These are phyloP conservation scores for Podarcis siculus DNA, from an alignment of 2,797 vertebrate species.

Conservation along the genomic window DNA sequence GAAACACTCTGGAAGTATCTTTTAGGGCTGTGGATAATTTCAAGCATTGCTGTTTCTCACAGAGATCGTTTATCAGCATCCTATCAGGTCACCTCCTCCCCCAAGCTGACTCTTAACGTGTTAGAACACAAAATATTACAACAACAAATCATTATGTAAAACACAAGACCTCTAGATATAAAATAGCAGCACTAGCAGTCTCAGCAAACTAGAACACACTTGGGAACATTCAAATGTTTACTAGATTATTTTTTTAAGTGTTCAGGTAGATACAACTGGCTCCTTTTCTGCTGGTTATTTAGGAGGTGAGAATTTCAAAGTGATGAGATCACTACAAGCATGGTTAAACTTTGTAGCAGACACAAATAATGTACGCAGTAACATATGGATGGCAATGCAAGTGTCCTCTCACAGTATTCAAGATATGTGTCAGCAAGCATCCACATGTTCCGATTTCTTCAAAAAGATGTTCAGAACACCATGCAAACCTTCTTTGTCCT, in stretches of 20 bases:
- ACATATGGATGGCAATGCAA: neutral
- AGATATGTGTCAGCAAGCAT: neutral
- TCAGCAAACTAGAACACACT: neutral
- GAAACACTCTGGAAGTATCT: neutral
- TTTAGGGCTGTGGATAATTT: neutral
- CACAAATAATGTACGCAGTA: neutral
- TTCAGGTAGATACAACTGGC: too few species aligned
- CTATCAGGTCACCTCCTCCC: conserved; percentile 46
- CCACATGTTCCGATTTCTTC: neutral
- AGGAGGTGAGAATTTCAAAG: neutral
- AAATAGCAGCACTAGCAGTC: neutral
- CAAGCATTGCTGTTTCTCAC: neutral
- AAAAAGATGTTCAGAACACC: neutral
- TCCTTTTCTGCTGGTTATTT: neutral
- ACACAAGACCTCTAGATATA: neutral
- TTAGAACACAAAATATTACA: neutral
- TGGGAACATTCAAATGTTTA: neutral
- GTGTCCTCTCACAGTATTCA: neutral
- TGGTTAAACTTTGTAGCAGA: neutral
- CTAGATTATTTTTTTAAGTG: neutral
- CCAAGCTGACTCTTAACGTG: neutral
- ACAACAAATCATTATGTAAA: neutral
- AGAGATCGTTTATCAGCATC: neutral
- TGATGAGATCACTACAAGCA: neutral
- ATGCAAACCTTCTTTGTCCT: neutral